Evolutionary conservation across 1,140 invertebrate genomes (phyloP), one percentile per base, ranked within the genome.

Genomic region (Reticulitermes speratus): DNA sequence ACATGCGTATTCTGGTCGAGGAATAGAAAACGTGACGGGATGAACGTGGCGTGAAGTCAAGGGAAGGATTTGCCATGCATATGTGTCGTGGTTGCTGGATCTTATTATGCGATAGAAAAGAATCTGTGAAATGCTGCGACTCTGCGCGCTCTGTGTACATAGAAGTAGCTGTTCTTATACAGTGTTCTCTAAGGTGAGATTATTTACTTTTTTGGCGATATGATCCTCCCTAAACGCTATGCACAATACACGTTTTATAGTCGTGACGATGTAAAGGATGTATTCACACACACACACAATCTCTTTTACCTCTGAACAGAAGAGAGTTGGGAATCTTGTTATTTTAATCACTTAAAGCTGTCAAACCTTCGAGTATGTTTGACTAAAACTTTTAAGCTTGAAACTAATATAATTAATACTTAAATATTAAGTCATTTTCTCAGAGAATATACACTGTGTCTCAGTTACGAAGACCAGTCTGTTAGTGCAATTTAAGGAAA

Each of bases 11-110:
- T 19, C 52, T 5, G 52, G 52, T 55, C 52, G 14, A 19, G 25
- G 65, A 30, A 75, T 75, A 75, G 65, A 75, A 75, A 75, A 75
- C 65, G 65, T 75, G 65, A 25, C 65, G n/a, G 65, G 65, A 75
- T 75, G 65, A 75, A 75, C n/a, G n/a, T 25, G 6, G 7, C 25
- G 7, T 30, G 65, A 75, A 65, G 65, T 75, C 65, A 30, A 75
- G 52, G 52, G 25, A 75, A 75, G 65, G 65, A 75, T 75, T 75
- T 75, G 65, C 65, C 65, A 12, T 30, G 65, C 65, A 30, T 75
- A 75, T 75, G n/a, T 30, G 65, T 25, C 52, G 19, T 55, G 14
- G 52, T 14, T 55, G 52, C 52, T 25, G 65, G 65, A 75, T 75
- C 65, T 75, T 75, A 75, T 75, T 75, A 75, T 75, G 9, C 65